Evolutionary conservation across 2,113 vertebrate species (phyloP).

Genomic region (Myanophis thanlyinensis): DNA sequence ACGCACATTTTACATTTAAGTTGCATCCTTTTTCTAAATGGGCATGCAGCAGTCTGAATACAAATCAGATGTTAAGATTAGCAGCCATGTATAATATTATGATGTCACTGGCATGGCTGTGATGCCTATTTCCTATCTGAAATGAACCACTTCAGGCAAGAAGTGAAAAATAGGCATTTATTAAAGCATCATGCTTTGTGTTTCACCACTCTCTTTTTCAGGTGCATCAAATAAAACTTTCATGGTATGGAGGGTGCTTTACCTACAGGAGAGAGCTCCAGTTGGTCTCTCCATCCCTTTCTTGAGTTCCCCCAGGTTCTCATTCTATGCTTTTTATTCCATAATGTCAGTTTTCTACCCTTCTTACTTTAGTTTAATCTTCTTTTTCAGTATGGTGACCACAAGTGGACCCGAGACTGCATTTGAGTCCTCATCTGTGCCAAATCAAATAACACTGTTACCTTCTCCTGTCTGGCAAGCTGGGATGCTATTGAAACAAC

Average conservation of each 20-base stretch:
- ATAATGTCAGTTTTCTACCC: neutral
- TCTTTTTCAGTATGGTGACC: neutral
- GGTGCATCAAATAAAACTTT: neutral
- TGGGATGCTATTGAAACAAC: neutral
- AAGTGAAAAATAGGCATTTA: neutral
- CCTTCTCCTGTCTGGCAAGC: neutral
- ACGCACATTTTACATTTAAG: neutral
- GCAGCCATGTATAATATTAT: neutral
- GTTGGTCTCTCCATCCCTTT: neutral
- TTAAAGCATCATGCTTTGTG: neutral
- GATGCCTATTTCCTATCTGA: neutral
- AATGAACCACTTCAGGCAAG: neutral
- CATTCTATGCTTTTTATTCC: neutral
- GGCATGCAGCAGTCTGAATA: neutral
- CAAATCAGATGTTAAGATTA: neutral
- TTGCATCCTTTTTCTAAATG: neutral
- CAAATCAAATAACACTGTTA: conserved; percentile 8
- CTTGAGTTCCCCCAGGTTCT: neutral
- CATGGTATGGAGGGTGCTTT: neutral
- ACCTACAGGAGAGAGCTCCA: neutral
- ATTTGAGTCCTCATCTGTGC: neutral
- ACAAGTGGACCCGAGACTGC: neutral
- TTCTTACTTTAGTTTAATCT: neutral
- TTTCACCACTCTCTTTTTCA: neutral
- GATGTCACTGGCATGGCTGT: neutral